Evolutionary conservation across 2,113 vertebrate species (phyloP).

Genomic region (Bubalus kerabau): DNA sequence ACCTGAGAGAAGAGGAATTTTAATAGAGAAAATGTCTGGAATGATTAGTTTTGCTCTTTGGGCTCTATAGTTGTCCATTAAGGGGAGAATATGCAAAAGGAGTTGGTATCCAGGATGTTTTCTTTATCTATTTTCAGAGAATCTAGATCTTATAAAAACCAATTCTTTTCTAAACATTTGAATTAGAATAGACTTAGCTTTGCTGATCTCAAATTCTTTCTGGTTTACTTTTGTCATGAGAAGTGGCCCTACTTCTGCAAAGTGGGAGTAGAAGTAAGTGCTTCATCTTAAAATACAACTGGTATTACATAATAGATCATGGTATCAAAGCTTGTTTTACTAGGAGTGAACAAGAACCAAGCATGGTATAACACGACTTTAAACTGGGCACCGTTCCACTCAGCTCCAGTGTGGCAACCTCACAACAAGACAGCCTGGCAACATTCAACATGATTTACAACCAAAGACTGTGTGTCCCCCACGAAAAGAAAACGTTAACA

Average conservation of each 20-base stretch:
- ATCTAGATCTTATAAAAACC: background rate
- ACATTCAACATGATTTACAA: background rate
- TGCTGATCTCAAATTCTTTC: background rate
- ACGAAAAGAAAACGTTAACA: constrained; percentile 4
- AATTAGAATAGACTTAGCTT: background rate
- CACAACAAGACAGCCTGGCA: background rate
- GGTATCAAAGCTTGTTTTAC: background rate
- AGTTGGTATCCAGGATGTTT: background rate
- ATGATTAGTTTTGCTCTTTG: background rate
- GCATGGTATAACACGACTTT: background rate
- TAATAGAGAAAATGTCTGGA: background rate
- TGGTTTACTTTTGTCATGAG: background rate
- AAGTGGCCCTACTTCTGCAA: background rate
- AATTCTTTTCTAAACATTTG: background rate
- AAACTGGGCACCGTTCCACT: background rate
- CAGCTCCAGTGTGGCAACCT: background rate
- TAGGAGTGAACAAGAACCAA: background rate
- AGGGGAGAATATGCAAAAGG: background rate
- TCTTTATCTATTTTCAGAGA: background rate
- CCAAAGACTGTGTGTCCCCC: background rate
- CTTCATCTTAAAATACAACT: background rate
- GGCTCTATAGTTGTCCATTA: no score
- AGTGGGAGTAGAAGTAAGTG: background rate
- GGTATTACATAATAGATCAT: background rate
- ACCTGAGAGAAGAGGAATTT: background rate